Percentiles rank a stretch among this genome's conserved stretches.
Evolutionary conservation across 2,113 vertebrate genomes (phyloP).

Genomic region (Myiozetetes cayanensis): DNA sequence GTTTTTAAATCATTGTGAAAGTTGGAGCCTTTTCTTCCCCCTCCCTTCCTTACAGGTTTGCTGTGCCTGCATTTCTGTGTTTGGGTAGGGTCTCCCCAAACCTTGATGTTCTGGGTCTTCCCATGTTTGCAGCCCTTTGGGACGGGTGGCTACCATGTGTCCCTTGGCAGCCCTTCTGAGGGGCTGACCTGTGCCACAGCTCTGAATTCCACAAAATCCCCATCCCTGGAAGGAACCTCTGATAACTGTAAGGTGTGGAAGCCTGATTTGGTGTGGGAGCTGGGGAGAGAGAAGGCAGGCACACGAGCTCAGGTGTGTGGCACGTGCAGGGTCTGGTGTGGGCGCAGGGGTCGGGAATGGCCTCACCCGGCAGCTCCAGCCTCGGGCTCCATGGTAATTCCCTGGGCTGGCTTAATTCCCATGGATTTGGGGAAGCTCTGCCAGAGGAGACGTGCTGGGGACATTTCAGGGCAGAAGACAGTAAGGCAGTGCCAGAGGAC

Average conservation of each 20-base stretch:
- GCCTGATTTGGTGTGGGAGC: background rate
- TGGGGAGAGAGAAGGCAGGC: background rate
- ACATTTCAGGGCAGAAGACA: background rate
- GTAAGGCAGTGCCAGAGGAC: background rate
- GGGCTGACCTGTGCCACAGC: background rate
- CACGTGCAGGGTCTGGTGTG: background rate
- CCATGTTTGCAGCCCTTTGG: background rate
- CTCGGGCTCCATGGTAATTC: no score
- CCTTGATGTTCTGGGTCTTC: background rate
- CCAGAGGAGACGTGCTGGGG: background rate
- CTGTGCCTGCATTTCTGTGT: background rate
- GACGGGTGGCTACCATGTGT: fast-evolving
- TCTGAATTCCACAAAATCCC: background rate
- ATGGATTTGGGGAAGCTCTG: background rate
- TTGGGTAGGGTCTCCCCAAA: background rate
- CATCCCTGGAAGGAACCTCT: background rate
- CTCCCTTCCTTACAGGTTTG: background rate
- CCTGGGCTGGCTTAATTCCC: background rate
- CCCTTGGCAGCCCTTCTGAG: fast-evolving
- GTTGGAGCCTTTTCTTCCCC: background rate
- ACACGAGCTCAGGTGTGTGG: background rate
- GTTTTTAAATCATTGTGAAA: background rate
- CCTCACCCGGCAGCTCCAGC: background rate
- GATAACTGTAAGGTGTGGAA: fast-evolving
- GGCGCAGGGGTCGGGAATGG: background rate